Base-by-base conservation (phyloP, 1,140 invertebrate species). In the Cotesia glomerata region DNA sequence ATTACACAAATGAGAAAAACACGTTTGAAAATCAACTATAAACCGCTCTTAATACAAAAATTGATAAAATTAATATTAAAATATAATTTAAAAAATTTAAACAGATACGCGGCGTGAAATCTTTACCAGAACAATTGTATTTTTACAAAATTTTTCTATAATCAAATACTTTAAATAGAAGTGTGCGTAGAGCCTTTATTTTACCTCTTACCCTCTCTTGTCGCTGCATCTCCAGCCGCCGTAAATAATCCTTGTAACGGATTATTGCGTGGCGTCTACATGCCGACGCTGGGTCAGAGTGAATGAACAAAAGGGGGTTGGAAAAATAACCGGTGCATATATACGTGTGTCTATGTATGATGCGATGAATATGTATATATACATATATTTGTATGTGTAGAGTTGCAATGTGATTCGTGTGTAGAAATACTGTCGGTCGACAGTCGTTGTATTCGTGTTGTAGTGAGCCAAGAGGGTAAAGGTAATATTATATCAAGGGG, bases 161-260 rank as follows among this genome's bases (percentile, higher is more conserved):
- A 45, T 45, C 39, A 45, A 45, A 7, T 45, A 45, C 8, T 45
- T 45, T 45, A 45, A 9, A 45, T 5, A 26, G 26, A 45, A 45
- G 7, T 45, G 11, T 45, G 7, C 4, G 4, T 34, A 26, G 26
- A 5, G 9, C 18, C 65, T 9, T 26, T 13, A 13, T 9, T 66
- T 18, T 54, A 54, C 4, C 52, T 5, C 63, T 5, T 39, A 18
- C 26, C 16, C 58, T 13, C 26, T 13, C 26, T 16, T 26, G 4
- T 11, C 63, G 8, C n/a, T 54, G 45, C 49, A 52, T 51, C 65
- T 67, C 65, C 26, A 67, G 65, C 39, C 65, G 65, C 49, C 65
- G 65, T 67, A 67, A 67, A 67, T 67, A 67, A 67, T 67, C 65
- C 51, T 52, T 67, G 65, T 67, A 67, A 67, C 65, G 65, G 65